A percentile compares a stretch with the other conserved stretches of the same genome.
Conservation (phyloP, 2,888 invertebrate species). For the Drosophila subquinaria region DNA sequence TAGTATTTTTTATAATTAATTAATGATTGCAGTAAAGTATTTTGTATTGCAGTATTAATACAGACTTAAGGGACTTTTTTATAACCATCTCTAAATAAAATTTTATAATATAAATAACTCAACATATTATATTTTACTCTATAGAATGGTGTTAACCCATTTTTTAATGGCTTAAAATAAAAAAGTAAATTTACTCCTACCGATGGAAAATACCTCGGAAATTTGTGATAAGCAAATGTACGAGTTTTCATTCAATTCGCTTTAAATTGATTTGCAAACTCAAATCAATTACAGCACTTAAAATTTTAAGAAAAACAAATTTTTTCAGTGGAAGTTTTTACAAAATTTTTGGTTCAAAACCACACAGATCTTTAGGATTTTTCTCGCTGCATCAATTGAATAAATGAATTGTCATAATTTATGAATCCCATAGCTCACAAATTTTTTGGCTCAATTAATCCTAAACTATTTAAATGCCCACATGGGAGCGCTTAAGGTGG, state of each 20-base stretch:
- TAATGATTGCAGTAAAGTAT: conserved; percentile 8
- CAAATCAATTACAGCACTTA: not conserved
- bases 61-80: too few species aligned
- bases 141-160: too few species aligned
- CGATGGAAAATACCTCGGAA: too few species aligned
- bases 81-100: too few species aligned
- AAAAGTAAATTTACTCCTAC: too few species aligned
- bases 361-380: not conserved
- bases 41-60: conserved; percentile 2
- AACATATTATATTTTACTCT: too few species aligned
- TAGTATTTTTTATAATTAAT: not conserved
- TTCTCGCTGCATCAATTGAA: conserved; percentile 20
- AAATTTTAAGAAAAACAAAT: not conserved
- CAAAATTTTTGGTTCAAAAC: not conserved
- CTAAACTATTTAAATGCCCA: conserved; percentile 52
- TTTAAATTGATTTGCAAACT: not conserved
- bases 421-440: conserved; percentile 27
- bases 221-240: too few species aligned
- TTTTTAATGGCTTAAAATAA: too few species aligned
- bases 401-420: conserved; percentile 43
- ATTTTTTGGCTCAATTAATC: conserved; percentile 42
- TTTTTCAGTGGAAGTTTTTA: not conserved
- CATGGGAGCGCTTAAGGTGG: conserved; percentile 56
- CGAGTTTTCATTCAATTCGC: too few species aligned
- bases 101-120: too few species aligned